Conservation (phyloP, 1,140 invertebrate genomes). For the Ganaspis sp. region DNA sequence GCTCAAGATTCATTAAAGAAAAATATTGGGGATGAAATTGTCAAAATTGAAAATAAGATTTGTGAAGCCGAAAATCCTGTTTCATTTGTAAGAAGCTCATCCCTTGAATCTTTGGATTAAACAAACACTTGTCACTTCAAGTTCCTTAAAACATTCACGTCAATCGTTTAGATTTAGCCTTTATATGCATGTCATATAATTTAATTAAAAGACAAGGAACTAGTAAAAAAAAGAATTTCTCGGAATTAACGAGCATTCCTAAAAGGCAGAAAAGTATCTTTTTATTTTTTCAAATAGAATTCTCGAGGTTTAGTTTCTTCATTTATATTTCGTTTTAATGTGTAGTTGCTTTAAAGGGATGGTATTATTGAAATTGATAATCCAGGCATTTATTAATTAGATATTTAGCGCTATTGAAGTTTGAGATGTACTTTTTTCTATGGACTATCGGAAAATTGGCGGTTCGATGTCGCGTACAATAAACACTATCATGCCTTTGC, state of each 20-base stretch:
- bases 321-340: constrained; percentile 35
- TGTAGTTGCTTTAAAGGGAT: not conserved
- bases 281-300: constrained; percentile 48
- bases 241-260: constrained; percentile 7
- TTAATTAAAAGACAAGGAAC: constrained; percentile 7
- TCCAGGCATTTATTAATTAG: not conserved
- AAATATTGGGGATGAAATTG: not conserved
- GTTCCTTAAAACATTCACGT: not conserved
- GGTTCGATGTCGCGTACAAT: not conserved
- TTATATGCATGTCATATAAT: constrained; percentile 28
- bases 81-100: not conserved
- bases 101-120: not conserved
- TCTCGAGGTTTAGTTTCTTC: constrained; percentile 52
- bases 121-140: not conserved
- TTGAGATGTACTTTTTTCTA: not conserved
- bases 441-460: constrained; percentile 5
- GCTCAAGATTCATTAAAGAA: not conserved
- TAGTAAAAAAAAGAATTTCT: not conserved
- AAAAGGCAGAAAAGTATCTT: not conserved
- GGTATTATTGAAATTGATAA: not conserved
- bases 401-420: not conserved
- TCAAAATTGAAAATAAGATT: not conserved
- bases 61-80: not conserved
- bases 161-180: constrained; percentile 3
- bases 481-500: not conserved